Percentiles rank a stretch among this genome's conserved stretches.
Conservation (phyloP, 2,888 invertebrate genomes). For the Cetonia aurata region DNA sequence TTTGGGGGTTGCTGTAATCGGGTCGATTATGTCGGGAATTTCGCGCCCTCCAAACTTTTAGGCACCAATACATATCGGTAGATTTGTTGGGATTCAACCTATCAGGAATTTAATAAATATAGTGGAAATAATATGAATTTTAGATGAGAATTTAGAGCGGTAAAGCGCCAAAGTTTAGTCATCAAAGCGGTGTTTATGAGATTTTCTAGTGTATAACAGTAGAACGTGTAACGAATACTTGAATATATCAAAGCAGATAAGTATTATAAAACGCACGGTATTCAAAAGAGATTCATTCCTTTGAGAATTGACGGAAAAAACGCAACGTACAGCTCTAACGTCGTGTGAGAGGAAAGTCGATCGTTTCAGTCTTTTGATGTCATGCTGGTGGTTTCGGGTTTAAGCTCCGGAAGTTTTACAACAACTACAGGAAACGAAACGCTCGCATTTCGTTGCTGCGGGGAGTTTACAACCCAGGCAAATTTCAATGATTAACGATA, state of each 20-base stretch:
- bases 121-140: too few species aligned
- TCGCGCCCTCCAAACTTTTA: neutral
- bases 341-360: neutral
- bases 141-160: too few species aligned
- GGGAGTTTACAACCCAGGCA: constrained; percentile 1
- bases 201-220: too few species aligned
- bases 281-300: neutral
- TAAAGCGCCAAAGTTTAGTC: too few species aligned
- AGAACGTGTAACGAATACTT: too few species aligned
- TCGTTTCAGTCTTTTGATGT: constrained; percentile 18
- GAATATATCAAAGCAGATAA: too few species aligned
- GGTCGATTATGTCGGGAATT: constrained; percentile 6
- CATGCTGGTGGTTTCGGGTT: constrained; percentile 7
- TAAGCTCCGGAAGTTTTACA: constrained; percentile 12
- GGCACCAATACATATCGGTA: neutral
- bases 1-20: neutral
- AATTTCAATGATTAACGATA: constrained; percentile 1
- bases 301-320: neutral
- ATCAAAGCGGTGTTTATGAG: too few species aligned
- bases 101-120: too few species aligned
- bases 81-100: neutral
- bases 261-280: neutral
- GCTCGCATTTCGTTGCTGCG: constrained; percentile 11
- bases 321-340: neutral
- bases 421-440: constrained; percentile 13